These are phyloP conservation scores for Agyllia agylla DNA, from an alignment of 2,888 invertebrate species.

Conservation along the genomic window DNA sequence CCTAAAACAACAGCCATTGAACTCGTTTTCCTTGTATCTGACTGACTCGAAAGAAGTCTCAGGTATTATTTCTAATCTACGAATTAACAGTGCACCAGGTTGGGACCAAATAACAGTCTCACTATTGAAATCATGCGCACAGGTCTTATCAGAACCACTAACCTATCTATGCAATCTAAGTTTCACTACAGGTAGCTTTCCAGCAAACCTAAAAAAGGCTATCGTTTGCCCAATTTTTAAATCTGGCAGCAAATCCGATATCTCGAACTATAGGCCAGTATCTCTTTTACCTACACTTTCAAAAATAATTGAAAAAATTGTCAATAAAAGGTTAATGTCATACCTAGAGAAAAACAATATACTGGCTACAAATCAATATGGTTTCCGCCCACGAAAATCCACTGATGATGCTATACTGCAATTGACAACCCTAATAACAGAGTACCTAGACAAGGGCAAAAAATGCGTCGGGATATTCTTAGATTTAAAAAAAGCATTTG, in stretches of 20 bases:
- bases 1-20: neutral
- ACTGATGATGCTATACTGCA: neutral
- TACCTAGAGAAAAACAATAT: neutral
- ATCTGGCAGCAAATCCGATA: neutral
- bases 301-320: neutral
- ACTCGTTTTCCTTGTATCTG: neutral
- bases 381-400: neutral
- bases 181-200: neutral
- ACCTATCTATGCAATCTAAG: neutral
- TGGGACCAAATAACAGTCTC: neutral
- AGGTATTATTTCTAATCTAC: neutral
- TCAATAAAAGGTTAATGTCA: neutral
- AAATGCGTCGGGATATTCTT: neutral
- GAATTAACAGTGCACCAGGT: neutral
- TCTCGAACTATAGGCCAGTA: neutral
- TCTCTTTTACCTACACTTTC: neutral
- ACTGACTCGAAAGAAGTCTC: neutral
- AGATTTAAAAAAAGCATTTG: neutral
- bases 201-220: neutral
- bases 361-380: neutral
- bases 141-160: neutral
- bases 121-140: neutral
- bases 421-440: neutral
- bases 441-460: neutral
- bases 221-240: neutral